Conservation (phyloP, 2,888 invertebrate species). For the Lasioglossum figueresi region DNA sequence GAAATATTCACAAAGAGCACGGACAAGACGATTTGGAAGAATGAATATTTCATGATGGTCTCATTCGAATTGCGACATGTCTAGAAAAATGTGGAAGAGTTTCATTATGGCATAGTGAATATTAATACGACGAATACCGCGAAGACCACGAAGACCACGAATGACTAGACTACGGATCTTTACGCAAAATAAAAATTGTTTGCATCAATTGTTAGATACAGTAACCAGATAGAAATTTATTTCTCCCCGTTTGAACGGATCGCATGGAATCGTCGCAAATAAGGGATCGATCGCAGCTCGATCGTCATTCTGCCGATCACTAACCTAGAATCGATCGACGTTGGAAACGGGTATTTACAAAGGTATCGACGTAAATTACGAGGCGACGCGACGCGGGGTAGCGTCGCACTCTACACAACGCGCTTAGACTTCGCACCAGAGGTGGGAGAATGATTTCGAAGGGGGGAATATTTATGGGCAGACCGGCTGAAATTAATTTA, state of each 20-base stretch:
- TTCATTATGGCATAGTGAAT: too few species aligned
- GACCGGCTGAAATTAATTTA: constrained; percentile 82
- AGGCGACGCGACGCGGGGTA: constrained; percentile 30
- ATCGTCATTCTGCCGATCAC: constrained; percentile 18
- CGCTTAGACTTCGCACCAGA: constrained; percentile 39
- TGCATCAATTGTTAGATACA: too few species aligned
- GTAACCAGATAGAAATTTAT: too few species aligned
- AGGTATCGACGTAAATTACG: constrained; percentile 73
- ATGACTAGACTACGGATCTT: too few species aligned
- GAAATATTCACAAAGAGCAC: background rate
- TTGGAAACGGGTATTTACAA: constrained; percentile 32
- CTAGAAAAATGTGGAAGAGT: too few species aligned
- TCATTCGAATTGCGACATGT: background rate
- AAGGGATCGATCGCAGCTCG: background rate
- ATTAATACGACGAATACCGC: too few species aligned
- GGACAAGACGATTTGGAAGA: background rate
- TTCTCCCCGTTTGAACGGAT: background rate
- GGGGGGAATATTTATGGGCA: constrained; percentile 81
- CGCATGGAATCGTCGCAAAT: background rate
- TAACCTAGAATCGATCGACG: background rate
- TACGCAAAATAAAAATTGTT: too few species aligned
- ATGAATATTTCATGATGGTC: background rate
- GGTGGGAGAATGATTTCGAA: constrained; percentile 76
- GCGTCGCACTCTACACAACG: constrained; percentile 35
- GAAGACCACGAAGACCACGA: too few species aligned